Percentiles rank a stretch among this genome's conserved stretches.
These are phyloP conservation scores for Pinna nobilis DNA, from an alignment of 1,140 invertebrate genomes.

Conservation along the genomic window DNA sequence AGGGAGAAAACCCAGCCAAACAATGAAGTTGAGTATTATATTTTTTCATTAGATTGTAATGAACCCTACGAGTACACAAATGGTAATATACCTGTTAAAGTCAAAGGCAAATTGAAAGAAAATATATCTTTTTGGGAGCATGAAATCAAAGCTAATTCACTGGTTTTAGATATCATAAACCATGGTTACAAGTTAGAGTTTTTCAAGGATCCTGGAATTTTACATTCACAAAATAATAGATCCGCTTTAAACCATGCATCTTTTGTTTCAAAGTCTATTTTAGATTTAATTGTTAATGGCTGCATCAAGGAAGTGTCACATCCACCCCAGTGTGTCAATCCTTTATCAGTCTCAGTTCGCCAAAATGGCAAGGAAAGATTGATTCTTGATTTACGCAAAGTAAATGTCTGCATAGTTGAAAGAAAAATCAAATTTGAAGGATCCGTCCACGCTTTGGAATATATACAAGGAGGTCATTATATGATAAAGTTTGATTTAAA, in stretches of 20 bases:
- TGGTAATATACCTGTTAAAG: too few relatives aligned
- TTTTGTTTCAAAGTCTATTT: constrained; percentile 17
- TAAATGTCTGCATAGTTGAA: constrained; percentile 17
- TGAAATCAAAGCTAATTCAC: too few relatives aligned
- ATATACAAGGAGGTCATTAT: constrained; percentile 4
- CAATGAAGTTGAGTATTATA: too few relatives aligned
- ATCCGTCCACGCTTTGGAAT: not conserved
- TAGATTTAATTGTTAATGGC: not conserved
- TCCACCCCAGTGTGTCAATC: not conserved
- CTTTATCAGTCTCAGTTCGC: constrained; percentile 8
- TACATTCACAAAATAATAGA: constrained; percentile 19
- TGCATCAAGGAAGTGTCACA: not conserved
- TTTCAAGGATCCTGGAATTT: too few relatives aligned
- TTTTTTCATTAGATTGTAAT: too few relatives aligned
- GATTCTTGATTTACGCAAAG: constrained; percentile 22
- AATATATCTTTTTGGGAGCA: too few relatives aligned
- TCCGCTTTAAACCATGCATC: constrained; percentile 1
- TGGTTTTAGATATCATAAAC: too few relatives aligned
- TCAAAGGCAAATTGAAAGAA: too few relatives aligned
- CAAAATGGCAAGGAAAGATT: constrained; percentile 6
- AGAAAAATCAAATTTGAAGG: constrained; percentile 34
- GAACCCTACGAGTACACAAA: too few relatives aligned
- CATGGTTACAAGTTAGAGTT: too few relatives aligned
- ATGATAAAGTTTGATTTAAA: constrained; percentile 14
- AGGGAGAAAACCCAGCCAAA: too few relatives aligned